Base-by-base conservation (phyloP, 2,888 invertebrate genomes). In the Tenthredo amoena region DNA sequence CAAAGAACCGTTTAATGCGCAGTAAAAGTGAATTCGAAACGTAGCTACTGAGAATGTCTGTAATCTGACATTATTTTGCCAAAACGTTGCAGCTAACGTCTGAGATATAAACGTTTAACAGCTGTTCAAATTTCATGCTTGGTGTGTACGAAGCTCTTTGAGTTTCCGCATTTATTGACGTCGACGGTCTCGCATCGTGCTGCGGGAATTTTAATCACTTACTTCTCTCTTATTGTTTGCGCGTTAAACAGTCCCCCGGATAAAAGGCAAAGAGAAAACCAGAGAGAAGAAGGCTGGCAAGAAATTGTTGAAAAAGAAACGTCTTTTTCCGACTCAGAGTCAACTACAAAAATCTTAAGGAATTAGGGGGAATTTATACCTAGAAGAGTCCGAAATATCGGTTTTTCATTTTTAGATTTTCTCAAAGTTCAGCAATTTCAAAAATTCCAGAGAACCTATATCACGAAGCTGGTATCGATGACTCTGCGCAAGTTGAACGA, bases 41-140 rank as follows among this genome's bases (percentile, higher is more conserved):
- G 72, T 21, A 43, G 18, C 34, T 50, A 50, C 50, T n/a, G n/a
- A 50, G 50, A 50, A 18, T 18, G 37, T 71, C 34, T 37, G 71
- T 37, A 9, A 26, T 65, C 43, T 72, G 72, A 72, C 72, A 40
- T 72, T 72, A 40, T 72, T 72, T 72, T 43, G 15, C 43, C 72
- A 43, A 72, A 72, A 72, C 72, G 37, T 18, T 50, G 18, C 9
- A 40, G 21, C 21, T n/a, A n/a, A 37, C 40, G 10, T 40, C 9
- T 1, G 21, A 72, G 6, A 72, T 37, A 72, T 43, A 21, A 72
- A 72, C n/a, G 72, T 37, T 72, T 1, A 72, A 72, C 72, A 72
- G 72, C 72, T 72, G 43, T 72, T 40, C 10, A 72, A 72, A 72
- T 72, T 72, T 72, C 72, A 72, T 21, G 71, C 71, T 37, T 37